These are phyloP conservation scores for Aeoliscus strigatus DNA, from an alignment of 2,797 vertebrate species.

Conservation along the genomic window DNA sequence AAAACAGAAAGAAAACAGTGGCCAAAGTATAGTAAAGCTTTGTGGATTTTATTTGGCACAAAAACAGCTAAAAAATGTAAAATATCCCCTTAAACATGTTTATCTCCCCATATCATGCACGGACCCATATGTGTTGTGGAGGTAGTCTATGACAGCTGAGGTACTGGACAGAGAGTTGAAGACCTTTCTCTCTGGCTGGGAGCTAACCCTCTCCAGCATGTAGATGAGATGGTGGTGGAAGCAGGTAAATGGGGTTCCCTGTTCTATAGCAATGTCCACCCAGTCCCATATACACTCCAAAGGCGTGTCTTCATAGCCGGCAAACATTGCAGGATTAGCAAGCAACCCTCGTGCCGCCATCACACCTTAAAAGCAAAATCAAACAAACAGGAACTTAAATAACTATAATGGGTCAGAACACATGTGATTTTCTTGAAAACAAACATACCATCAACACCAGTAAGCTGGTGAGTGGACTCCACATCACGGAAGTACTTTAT, in stretches of 20 bases:
- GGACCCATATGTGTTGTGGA: conserved; percentile 81
- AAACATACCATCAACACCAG: conserved; percentile 86
- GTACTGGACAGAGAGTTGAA: conserved; percentile 94
- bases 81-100: neutral
- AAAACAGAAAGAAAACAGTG: too few relatives aligned
- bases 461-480: conserved; percentile 79
- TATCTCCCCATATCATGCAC: conserved; percentile 35
- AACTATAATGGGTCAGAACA: neutral
- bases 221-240: conserved; percentile 98
- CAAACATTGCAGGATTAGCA: conserved; percentile 95
- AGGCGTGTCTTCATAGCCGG: conserved; percentile 89
- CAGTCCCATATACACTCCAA: conserved; percentile 92
- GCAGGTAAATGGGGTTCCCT: conserved; percentile 90
- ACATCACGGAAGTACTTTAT: conserved; percentile 86
- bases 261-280: conserved; percentile 87
- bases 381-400: conserved; percentile 5
- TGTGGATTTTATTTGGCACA: conserved; percentile 39
- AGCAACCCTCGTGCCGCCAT: conserved; percentile 94
- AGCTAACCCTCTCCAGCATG: conserved; percentile 94
- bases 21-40: too few relatives aligned
- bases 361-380: conserved; percentile 72
- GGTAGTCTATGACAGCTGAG: conserved; percentile 90
- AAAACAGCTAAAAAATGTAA: conserved; percentile 18
- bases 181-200: conserved; percentile 89
- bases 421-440: neutral